These are phyloP conservation scores for Stenchaetothrips biformis DNA, from an alignment of 2,888 invertebrate species.

Conservation along the genomic window DNA sequence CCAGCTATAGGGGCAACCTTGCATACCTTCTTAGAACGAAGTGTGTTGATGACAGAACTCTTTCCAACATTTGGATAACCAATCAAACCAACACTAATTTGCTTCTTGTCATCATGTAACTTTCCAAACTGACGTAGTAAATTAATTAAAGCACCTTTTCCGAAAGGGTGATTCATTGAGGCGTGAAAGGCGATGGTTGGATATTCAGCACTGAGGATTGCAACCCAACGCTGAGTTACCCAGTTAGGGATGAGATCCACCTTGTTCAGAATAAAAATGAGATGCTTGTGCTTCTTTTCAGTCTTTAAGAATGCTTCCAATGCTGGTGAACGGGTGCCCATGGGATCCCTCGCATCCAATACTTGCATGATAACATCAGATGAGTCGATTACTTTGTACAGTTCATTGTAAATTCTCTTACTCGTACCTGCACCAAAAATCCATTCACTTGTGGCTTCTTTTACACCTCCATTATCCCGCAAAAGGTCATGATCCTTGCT, in stretches of 20 bases:
- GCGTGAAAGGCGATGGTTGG: slow-evolving; percentile 99
- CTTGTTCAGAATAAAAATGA: slow-evolving; percentile 96
- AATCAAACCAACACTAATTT: slow-evolving; percentile 97
- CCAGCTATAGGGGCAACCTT: slow-evolving; percentile 98
- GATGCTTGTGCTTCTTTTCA: slow-evolving; percentile 95
- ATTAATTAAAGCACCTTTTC: slow-evolving; percentile 95
- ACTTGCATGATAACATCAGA: slow-evolving; percentile 96
- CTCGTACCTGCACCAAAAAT: slow-evolving; percentile 95
- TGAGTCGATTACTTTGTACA: slow-evolving; percentile 98
- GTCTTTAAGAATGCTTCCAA: slow-evolving; percentile 88
- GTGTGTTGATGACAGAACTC: slow-evolving; percentile 95
- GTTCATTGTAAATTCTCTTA: slow-evolving; percentile 96
- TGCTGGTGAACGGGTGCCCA: slow-evolving; percentile 90
- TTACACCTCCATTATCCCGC: slow-evolving; percentile 72
- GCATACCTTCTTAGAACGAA: slow-evolving; percentile 95
- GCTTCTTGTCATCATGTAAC: slow-evolving; percentile 92
- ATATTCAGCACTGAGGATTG: slow-evolving; percentile 86
- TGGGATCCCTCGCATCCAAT: slow-evolving; percentile 94
- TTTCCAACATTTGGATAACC: slow-evolving; percentile 99
- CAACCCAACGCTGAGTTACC: slow-evolving; percentile 98
- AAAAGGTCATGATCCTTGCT: slow-evolving; percentile 74
- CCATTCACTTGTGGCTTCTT: slow-evolving; percentile 82
- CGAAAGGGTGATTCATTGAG: slow-evolving; percentile 97
- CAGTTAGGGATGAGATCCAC: slow-evolving; percentile 94
- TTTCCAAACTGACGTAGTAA: slow-evolving; percentile 92